Evolutionary conservation across 2,888 invertebrate species (phyloP).

Genomic region (Parnassius smintheus): DNA sequence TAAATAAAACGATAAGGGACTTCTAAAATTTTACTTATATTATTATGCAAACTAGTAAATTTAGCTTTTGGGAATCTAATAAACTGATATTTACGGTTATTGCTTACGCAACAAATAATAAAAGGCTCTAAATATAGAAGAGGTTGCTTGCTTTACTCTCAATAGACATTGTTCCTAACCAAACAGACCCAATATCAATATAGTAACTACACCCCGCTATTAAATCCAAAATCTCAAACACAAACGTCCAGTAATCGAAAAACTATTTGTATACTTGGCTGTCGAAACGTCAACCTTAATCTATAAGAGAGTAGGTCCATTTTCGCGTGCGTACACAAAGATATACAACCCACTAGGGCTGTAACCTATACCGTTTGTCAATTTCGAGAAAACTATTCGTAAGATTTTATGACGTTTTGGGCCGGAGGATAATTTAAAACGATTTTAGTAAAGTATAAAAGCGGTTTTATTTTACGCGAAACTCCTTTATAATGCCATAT

Average conservation of each 20-base stretch:
- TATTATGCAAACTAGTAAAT: slow-evolving; percentile 3
- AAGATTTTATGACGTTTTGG: slow-evolving; percentile 19
- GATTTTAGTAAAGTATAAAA: slow-evolving; percentile 5
- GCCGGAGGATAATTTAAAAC: slow-evolving; percentile 16
- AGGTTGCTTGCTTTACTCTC: slow-evolving; percentile 6
- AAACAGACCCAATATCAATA: slow-evolving; percentile 31
- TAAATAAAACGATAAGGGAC: no score
- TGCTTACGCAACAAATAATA: slow-evolving; percentile 25
- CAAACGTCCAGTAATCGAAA: slow-evolving; percentile 35
- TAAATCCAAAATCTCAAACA: slow-evolving; percentile 35
- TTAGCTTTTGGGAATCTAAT: background rate
- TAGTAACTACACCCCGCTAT: slow-evolving; percentile 30
- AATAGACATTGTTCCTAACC: slow-evolving; percentile 23
- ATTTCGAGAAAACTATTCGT: slow-evolving; percentile 23
- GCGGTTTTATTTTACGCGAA: slow-evolving; percentile 9
- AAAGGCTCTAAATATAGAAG: slow-evolving; percentile 18
- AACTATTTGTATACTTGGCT: slow-evolving; percentile 27
- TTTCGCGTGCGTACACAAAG: background rate
- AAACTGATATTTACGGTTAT: slow-evolving; percentile 6
- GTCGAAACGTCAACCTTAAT: slow-evolving; percentile 4
- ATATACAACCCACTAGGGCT: slow-evolving; percentile 19
- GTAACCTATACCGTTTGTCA: slow-evolving; percentile 25
- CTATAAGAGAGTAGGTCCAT: background rate
- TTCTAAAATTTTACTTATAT: no score
- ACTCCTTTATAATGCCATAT: no score